Base-by-base conservation (phyloP, 1,140 invertebrate species). In the Meloidogyne floridensis region DNA sequence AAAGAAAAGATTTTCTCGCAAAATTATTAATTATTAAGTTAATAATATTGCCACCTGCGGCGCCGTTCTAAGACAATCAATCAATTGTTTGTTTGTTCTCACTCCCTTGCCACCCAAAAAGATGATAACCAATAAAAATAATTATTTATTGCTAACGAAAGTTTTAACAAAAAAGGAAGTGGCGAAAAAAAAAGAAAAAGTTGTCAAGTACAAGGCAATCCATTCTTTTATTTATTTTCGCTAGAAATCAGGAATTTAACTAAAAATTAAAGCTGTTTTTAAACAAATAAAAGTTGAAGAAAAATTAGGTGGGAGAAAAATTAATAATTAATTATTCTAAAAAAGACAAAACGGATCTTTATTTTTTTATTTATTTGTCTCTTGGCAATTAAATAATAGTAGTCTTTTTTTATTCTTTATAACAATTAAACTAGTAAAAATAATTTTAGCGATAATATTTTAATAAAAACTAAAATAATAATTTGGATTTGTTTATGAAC, bases 141-240 rank as follows among this genome's bases (percentile, higher is more conserved):
- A 18, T 15, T 15, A 59, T 11, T 11, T 56, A 56, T 11, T 56
- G 3, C 1, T 56, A 59, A 59, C 15, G 15, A 59, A 15, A 59
- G 13, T 59, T 15, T 65, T 65, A 6, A n/a, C 5, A 7, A 11
- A 54, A 54, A 54, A 54, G 11, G 11, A 54, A 54, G 53, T 11
- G 11, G 53, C 8, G 11, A 54, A 10, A 54, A 54, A 54, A 13
- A 10, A 54, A 54, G 10, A 13, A 10, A 65, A 18, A 65, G n/a
- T 65, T 65, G 59, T 65, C 59, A 65, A 65, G 59, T 65, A n/a
- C 59, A 65, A 59, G 59, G 59, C 59, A 65, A 65, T 65, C 59
- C 15, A 65, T n/a, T 18, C 56, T 65, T 8, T 65, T 65, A 65
- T 65, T 65, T 59, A 59, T 15, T 65, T 65, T 65, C 59, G 10